Evolutionary conservation across 2,888 invertebrate genomes (phyloP).

Genomic region (Melinaea marsaeus): DNA sequence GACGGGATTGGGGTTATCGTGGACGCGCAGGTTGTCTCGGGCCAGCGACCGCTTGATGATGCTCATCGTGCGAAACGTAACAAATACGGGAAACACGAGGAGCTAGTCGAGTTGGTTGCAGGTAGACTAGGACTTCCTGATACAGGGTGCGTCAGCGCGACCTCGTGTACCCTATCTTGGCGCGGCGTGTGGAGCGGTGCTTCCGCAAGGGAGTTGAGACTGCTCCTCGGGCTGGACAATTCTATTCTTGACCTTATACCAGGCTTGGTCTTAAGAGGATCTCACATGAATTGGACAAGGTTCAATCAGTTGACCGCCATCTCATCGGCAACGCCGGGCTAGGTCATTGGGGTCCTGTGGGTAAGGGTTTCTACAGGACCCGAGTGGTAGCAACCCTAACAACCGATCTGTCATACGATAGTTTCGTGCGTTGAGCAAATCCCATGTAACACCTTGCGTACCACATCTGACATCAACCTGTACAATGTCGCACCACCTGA

Average conservation of each 20-base stretch:
- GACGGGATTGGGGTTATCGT: conserved; percentile 37
- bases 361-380: conserved; percentile 15
- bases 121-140: conserved; percentile 32
- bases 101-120: conserved; percentile 32
- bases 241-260: not conserved
- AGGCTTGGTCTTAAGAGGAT: conserved; percentile 22
- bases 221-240: conserved; percentile 15
- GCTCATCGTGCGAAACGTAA: conserved; percentile 35
- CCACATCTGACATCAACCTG: conserved; percentile 13
- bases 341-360: conserved; percentile 9
- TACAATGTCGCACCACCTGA: conserved; percentile 3
- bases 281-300: conserved; percentile 28
- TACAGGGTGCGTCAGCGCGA: conserved; percentile 18
- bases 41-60: conserved; percentile 33
- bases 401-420: not conserved
- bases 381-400: not conserved
- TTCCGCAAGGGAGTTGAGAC: conserved; percentile 23
- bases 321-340: not conserved
- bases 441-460: not conserved
- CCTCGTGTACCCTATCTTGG: conserved; percentile 35
- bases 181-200: conserved; percentile 32
- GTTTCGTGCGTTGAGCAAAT: not conserved
- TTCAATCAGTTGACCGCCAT: conserved; percentile 25
- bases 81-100: conserved; percentile 34
- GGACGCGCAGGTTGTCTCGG: conserved; percentile 47